These are phyloP conservation scores for Lamprotornis superbus DNA, from an alignment of 2,113 vertebrate species.

Conservation along the genomic window DNA sequence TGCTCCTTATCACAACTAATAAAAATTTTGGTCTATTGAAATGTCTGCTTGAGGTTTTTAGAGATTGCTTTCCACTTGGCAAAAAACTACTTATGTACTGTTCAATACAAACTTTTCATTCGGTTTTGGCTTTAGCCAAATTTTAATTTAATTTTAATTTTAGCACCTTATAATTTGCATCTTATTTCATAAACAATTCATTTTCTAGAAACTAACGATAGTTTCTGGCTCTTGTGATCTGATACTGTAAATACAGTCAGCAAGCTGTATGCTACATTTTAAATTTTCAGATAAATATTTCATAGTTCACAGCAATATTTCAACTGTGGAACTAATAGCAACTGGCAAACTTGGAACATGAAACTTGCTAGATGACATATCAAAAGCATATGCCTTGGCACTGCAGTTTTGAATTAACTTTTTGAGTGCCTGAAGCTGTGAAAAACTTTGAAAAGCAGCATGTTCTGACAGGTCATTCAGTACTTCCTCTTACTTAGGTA, in stretches of 20 bases:
- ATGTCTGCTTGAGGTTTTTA: not conserved
- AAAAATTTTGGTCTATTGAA: not conserved
- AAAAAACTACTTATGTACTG: not conserved
- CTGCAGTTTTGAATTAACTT: not conserved
- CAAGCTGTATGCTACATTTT: not conserved
- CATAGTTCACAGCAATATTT: not conserved
- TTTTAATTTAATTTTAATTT: too few relatives aligned
- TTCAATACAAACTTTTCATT: not conserved
- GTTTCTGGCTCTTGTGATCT: not conserved
- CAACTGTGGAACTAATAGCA: not conserved
- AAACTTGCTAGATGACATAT: not conserved
- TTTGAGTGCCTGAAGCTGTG: not conserved
- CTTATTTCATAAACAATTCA: not conserved
- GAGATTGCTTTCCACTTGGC: not conserved
- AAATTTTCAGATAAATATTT: not conserved
- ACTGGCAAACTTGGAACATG: not conserved
- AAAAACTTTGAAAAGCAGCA: not conserved
- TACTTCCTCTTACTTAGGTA: not conserved
- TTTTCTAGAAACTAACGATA: not conserved
- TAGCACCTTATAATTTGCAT: not conserved
- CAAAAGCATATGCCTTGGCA: not conserved
- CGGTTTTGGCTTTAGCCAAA: not conserved
- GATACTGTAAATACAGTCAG: not conserved
- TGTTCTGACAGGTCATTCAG: not conserved
- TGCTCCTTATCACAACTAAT: not conserved